Percentiles rank a stretch among this genome's conserved stretches.
Evolutionary conservation across 2,797 vertebrate genomes (phyloP).

Genomic region (Gorsachius magnificus): DNA sequence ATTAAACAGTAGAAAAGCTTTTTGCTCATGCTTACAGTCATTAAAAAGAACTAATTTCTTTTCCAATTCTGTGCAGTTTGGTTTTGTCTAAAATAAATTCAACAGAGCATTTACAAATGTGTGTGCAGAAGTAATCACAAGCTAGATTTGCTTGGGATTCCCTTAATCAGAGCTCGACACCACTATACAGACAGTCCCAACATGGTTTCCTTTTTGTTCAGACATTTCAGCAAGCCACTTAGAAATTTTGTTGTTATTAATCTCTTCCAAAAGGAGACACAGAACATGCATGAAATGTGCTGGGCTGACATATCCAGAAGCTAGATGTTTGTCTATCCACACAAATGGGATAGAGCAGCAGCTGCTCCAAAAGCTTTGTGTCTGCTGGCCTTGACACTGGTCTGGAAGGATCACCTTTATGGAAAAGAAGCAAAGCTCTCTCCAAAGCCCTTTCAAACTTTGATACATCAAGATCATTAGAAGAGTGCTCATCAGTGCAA

Average conservation of each 20-base stretch:
- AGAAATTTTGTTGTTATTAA: background rate
- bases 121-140: slow-evolving; percentile 17
- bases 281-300: background rate
- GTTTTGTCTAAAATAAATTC: slow-evolving; percentile 53
- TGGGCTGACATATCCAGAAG: background rate
- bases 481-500: background rate
- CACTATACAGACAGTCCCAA: background rate
- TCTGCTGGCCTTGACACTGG: background rate
- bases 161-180: background rate
- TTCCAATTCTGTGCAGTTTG: slow-evolving; percentile 49
- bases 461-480: background rate
- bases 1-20: slow-evolving; percentile 51
- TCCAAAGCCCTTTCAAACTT: background rate
- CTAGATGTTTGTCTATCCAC: background rate
- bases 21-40: slow-evolving; percentile 48
- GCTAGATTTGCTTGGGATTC: slow-evolving; percentile 2
- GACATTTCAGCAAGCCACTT: background rate
- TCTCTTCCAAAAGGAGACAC: background rate
- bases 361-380: background rate
- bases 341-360: background rate
- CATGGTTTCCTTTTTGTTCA: background rate
- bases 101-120: slow-evolving; percentile 52
- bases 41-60: slow-evolving; percentile 59
- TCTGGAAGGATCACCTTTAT: background rate
- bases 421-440: background rate